Percentiles rank a stretch among this genome's conserved stretches.
Conservation (phyloP, 2,888 invertebrate genomes). For the Tachina fera region DNA sequence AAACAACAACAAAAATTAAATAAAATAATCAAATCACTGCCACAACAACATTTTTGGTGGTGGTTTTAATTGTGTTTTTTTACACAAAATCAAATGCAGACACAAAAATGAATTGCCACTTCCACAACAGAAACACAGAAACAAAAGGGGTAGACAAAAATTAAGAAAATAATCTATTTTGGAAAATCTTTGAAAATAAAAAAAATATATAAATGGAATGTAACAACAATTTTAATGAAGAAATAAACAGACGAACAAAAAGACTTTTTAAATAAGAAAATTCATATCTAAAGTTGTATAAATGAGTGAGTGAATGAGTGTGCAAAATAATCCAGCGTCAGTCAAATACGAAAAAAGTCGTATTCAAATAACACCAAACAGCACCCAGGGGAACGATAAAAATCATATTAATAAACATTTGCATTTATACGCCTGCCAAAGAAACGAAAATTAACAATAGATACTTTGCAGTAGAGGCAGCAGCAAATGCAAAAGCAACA, state of each 20-base stretch:
- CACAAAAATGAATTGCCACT: slow-evolving; percentile 37
- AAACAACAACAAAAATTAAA: slow-evolving; percentile 27
- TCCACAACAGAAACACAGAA: neutral
- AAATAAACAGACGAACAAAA: slow-evolving; percentile 79
- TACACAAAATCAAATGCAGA: slow-evolving; percentile 51
- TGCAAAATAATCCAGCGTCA: slow-evolving; percentile 52
- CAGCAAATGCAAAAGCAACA: slow-evolving; percentile 5
- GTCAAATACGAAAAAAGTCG: slow-evolving; percentile 69
- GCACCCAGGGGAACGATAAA: slow-evolving; percentile 82
- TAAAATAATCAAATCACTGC: slow-evolving; percentile 39
- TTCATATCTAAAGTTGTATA: neutral
- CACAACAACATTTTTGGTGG: slow-evolving; percentile 48
- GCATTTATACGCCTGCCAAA: slow-evolving; percentile 64
- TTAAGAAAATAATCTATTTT: slow-evolving; percentile 77
- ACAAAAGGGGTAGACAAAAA: slow-evolving; percentile 62
- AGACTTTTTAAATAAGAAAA: slow-evolving; percentile 60
- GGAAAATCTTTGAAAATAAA: slow-evolving; percentile 78
- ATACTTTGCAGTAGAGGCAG: neutral
- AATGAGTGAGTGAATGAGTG: slow-evolving; percentile 35
- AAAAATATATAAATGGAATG: slow-evolving; percentile 37
- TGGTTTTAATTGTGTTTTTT: slow-evolving; percentile 52
- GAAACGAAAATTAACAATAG: slow-evolving; percentile 58
- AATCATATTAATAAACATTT: slow-evolving; percentile 81
- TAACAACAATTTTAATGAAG: slow-evolving; percentile 77
- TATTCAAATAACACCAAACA: slow-evolving; percentile 79